Conservation (phyloP, 2,797 vertebrate genomes). For the Alouatta caraya region DNA sequence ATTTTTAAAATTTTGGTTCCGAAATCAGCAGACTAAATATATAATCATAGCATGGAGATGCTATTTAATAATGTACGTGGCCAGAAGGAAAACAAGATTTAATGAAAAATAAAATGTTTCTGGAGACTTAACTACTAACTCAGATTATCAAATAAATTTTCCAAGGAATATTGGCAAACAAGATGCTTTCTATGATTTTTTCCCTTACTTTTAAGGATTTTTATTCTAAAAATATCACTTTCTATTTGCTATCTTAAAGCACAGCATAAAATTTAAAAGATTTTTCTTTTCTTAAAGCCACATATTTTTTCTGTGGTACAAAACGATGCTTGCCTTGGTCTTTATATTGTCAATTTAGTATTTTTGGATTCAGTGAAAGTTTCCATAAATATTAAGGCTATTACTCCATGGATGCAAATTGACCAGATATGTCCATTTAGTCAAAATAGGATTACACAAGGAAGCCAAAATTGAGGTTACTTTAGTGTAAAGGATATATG, state of each 20-base stretch:
- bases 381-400: not conserved
- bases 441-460: not conserved
- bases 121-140: not conserved
- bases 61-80: not conserved
- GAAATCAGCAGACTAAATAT: not conserved
- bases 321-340: not conserved
- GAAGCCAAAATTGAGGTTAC: not conserved
- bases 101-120: slow-evolving; percentile 9
- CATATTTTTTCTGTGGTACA: not conserved
- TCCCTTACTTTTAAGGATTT: not conserved
- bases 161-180: not conserved
- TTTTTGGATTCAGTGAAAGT: not conserved
- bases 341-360: not conserved
- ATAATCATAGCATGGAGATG: not conserved
- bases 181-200: not conserved
- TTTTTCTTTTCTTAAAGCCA: not conserved
- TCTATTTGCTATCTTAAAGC: not conserved
- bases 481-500: not conserved
- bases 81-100: not conserved
- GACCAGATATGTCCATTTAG: not conserved
- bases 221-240: not conserved
- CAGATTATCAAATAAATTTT: not conserved
- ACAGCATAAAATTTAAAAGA: not conserved
- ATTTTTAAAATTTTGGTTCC: not conserved
- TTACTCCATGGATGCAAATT: not conserved